Base-by-base conservation (phyloP, 2,888 invertebrate genomes). In the Cynaeus angustus region DNA sequence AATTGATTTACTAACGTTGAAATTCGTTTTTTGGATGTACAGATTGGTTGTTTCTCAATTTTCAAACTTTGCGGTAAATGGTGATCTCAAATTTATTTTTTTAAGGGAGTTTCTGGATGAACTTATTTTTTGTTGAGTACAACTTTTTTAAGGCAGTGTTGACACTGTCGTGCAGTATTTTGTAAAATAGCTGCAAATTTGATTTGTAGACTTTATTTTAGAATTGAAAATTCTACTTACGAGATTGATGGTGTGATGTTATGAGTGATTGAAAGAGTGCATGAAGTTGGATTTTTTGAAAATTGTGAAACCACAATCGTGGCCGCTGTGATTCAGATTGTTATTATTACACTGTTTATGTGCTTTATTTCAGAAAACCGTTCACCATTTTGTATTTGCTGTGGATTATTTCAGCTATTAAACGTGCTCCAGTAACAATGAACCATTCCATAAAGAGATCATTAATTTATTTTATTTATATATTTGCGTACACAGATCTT, bases 381-480 rank as follows among this genome's bases (percentile, higher is more conserved):
- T n/a, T 21, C 14, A n/a, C 10, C 13, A 37, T 16, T n/a, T 52
- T 55, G 55, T 55, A 38, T 33, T 53, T 33, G 38, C 30, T 13
- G 55, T 38, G 21, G 38, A 55, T 16, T 26, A 26, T 26, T 21
- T 21, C 4, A 21, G 56, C n/a, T n/a, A n/a, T n/a, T n/a, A n/a
- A n/a, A n/a, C n/a, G n/a, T 56, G 21, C 45, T 59, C 30, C 59
- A 21, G 28, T 58, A 58, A 59, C 21, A 14, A 52, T 7, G 16
- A 61, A 61, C 14, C 61, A 61, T 61, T 61, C 61, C 61, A 61
- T 50, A 48, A 21, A 48, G 16, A 48, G 26, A 61, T 61, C 61
- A 37, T 61, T 61, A 48, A 55, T 61, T 61, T 61, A 61, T 61
- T 61, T 61, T 61, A 61, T 61, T 61, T 61, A 61, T 61, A 38